Evolutionary conservation across 2,113 vertebrate genomes (phyloP).

Genomic region (Colaptes auratus): DNA sequence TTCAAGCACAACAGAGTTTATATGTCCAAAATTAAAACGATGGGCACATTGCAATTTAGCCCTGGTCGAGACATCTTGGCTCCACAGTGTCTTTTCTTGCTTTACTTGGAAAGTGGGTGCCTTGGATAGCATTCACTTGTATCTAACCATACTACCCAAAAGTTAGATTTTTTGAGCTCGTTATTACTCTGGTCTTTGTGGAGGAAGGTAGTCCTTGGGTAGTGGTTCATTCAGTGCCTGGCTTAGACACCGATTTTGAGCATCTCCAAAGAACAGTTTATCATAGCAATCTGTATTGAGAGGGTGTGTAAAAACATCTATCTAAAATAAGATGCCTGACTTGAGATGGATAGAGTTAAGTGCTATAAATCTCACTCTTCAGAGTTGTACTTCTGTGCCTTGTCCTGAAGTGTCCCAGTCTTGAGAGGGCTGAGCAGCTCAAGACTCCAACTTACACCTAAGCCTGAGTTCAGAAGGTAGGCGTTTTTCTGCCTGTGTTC

Average conservation of each 20-base stretch:
- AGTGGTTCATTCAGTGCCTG: background rate
- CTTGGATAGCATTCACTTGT: background rate
- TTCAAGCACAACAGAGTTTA: background rate
- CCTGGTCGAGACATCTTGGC: background rate
- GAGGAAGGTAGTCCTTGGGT: background rate
- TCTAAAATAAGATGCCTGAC: slow-evolving; percentile 50
- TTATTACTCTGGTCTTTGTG: background rate
- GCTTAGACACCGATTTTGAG: background rate
- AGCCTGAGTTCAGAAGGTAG: slow-evolving; percentile 72
- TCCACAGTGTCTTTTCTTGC: background rate
- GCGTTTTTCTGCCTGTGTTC: slow-evolving; percentile 67
- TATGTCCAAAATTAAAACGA: background rate
- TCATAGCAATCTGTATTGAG: background rate
- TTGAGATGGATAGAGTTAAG: slow-evolving; percentile 71
- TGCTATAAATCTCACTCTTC: slow-evolving; percentile 75
- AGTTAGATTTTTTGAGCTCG: background rate
- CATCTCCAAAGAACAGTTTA: background rate
- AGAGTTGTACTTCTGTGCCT: slow-evolving; percentile 74
- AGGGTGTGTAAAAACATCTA: slow-evolving; percentile 38
- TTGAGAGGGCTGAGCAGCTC: slow-evolving; percentile 74
- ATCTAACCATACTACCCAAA: background rate
- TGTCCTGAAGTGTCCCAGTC: slow-evolving; percentile 74
- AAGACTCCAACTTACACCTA: slow-evolving; percentile 70
- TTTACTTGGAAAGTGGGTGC: background rate
- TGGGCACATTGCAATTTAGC: background rate